Conservation (phyloP, 1,140 invertebrate genomes). For the Lanistes nyassanus region DNA sequence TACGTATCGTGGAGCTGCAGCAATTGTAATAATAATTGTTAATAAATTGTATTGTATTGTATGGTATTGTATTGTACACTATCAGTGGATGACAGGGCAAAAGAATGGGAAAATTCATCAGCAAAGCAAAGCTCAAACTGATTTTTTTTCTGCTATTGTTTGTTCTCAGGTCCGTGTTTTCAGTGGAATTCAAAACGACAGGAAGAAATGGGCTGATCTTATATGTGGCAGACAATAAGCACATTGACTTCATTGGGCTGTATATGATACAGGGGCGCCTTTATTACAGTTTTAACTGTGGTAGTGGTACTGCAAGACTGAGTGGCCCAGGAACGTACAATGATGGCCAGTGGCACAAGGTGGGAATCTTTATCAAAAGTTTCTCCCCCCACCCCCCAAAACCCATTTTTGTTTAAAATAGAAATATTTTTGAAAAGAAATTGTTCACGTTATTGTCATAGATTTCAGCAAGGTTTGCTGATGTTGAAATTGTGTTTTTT, state of each 20-base stretch:
- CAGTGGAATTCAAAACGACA: slow-evolving; percentile 84
- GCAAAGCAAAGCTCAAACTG: too few species aligned
- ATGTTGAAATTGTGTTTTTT: slow-evolving; percentile 16
- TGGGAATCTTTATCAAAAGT: too few species aligned
- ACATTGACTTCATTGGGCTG: slow-evolving; percentile 82
- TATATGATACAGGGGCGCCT: slow-evolving; percentile 83
- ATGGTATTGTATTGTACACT: too few species aligned
- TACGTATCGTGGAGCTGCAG: too few species aligned
- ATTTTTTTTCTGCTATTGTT: not conserved
- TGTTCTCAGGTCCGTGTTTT: slow-evolving; percentile 73
- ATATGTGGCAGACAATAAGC: slow-evolving; percentile 76
- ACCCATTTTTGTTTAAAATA: too few species aligned
- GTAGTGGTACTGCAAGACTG: slow-evolving; percentile 75
- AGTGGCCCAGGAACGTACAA: slow-evolving; percentile 71
- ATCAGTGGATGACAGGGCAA: too few species aligned
- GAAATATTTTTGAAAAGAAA: too few species aligned
- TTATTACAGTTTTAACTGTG: slow-evolving; percentile 79
- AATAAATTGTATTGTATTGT: too few species aligned
- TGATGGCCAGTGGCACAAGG: slow-evolving; percentile 88
- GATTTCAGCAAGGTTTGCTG: too few species aligned
- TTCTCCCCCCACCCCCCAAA: too few species aligned
- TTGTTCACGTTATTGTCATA: not conserved
- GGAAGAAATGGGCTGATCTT: slow-evolving; percentile 85
- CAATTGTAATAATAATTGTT: too few species aligned
- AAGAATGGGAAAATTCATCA: too few species aligned